phyloP scores from a whole-genome alignment of 2,888 invertebrate species.

The Drosophila mayaguana region DNA sequence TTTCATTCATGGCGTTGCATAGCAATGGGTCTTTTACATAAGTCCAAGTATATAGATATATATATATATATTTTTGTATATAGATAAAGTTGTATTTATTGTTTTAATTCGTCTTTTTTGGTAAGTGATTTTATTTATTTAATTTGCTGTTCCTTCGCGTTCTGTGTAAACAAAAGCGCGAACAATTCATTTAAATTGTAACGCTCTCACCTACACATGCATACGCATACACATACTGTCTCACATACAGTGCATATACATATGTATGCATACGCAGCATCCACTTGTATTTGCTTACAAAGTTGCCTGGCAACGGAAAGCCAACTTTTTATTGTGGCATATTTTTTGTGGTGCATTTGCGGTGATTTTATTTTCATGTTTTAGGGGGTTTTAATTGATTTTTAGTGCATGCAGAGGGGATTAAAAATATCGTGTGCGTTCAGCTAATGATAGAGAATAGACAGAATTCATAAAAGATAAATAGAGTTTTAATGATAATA shows the following conservation, averaged over 20 bases:
- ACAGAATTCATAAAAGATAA: background rate
- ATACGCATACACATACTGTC: background rate
- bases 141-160: slow-evolving; percentile 63
- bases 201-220: slow-evolving; percentile 32
- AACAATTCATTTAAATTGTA: slow-evolving; percentile 77
- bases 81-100: slow-evolving; percentile 31
- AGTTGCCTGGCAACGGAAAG: slow-evolving; percentile 66
- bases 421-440: slow-evolving; percentile 17
- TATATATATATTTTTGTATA: background rate
- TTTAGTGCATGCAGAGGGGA: slow-evolving; percentile 39
- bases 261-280: slow-evolving; percentile 15
- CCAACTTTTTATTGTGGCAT: slow-evolving; percentile 61
- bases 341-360: slow-evolving; percentile 60
- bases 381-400: slow-evolving; percentile 45
- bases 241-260: background rate
- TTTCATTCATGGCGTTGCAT: slow-evolving; percentile 61
- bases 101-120: slow-evolving; percentile 54
- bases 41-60: background rate
- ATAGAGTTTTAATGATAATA: background rate
- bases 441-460: slow-evolving; percentile 1
- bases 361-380: slow-evolving; percentile 42
- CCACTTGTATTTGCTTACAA: slow-evolving; percentile 55
- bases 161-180: slow-evolving; percentile 66
- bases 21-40: slow-evolving; percentile 17
- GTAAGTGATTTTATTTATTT: slow-evolving; percentile 70